Evolutionary conservation across 1,140 invertebrate genomes (phyloP), one percentile per base, ranked within the genome.

Genomic region (Pollicipes pollicipes): DNA sequence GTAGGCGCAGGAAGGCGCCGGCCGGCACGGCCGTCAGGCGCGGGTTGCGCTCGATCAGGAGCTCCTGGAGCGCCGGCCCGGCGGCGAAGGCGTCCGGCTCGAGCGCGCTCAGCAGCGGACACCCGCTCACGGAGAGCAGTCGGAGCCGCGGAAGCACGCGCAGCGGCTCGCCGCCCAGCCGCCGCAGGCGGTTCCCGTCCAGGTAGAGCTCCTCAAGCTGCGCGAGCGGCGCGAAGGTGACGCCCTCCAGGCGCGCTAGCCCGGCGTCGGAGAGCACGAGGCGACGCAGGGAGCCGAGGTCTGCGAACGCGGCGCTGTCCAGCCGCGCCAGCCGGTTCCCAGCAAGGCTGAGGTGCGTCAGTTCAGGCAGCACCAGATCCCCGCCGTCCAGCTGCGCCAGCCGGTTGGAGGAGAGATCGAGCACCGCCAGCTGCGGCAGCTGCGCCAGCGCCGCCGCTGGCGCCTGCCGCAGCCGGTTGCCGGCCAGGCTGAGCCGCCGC

Each of bases 301-400:
- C 63, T 4, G 8, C 21, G 63, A 64, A 64, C 21, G 27, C 63
- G 21, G 6, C 63, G 6, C 6, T 70, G 69, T 31, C 72, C 72
- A 21, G 68, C 68, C 29, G 70, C 30, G 3, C 70, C 64, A 28
- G 64, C n/a, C n/a, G 45, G 63, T 64, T 64, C 27, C 24, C 21
- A 4, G 8, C 21, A 4, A 64, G 63, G 24, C 29, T 69, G 10
- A 64, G 63, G 4, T 64, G 63, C 26, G 24, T 21, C 21, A 64
- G 21, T 10, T 6, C 21, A 8, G 63, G 10, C 63, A 10, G 21
- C 3, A 21, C 63, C 63, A 64, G 27, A 4, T 64, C 24, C 63
- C 63, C 63, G 6, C 6, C 63, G 24, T 6, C 10, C 24, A 64
- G 63, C 21, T n/a, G 63, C 21, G 6, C 6, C 63, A 64, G 63